Evolutionary conservation across 2,113 vertebrate genomes (phyloP).

Genomic region (Bos taurus): DNA sequence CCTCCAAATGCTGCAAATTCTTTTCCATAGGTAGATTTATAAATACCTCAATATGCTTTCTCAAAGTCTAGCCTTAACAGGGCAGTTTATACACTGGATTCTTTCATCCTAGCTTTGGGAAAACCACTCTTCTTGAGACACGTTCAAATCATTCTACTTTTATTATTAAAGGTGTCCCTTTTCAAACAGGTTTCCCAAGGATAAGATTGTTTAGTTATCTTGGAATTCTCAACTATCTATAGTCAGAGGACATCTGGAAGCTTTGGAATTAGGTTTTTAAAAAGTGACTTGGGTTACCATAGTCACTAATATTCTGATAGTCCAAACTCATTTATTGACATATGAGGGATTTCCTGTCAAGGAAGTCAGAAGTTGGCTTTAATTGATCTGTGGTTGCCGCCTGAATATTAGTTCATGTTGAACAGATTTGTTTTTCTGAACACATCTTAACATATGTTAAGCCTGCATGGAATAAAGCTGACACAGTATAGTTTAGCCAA

Average conservation of each 20-base stretch:
- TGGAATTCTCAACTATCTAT: slow-evolving; percentile 11
- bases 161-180: slow-evolving; percentile 19
- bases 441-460: slow-evolving; percentile 17
- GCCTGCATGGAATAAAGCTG: slow-evolving; percentile 11
- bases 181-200: slow-evolving; percentile 22
- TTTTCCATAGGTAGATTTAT: slow-evolving; percentile 68
- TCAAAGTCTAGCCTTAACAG: not conserved
- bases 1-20: slow-evolving; percentile 70
- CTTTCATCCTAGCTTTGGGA: slow-evolving; percentile 43
- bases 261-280: slow-evolving; percentile 14
- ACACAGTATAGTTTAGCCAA: slow-evolving; percentile 7
- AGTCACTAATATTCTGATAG: not conserved
- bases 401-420: slow-evolving; percentile 1
- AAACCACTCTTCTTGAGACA: slow-evolving; percentile 25
- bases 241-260: not conserved
- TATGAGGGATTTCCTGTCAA: not conserved
- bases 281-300: not conserved
- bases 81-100: slow-evolving; percentile 9
- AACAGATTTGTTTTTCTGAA: slow-evolving; percentile 39
- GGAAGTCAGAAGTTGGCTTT: slow-evolving; percentile 34
- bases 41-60: slow-evolving; percentile 41
- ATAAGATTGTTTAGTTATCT: not conserved
- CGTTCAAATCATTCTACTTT: slow-evolving; percentile 14
- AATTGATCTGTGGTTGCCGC: not conserved
- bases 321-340: slow-evolving; percentile 20